Evolutionary conservation across 2,113 vertebrate species (phyloP).

Genomic region (Cephalopterus ornatus): DNA sequence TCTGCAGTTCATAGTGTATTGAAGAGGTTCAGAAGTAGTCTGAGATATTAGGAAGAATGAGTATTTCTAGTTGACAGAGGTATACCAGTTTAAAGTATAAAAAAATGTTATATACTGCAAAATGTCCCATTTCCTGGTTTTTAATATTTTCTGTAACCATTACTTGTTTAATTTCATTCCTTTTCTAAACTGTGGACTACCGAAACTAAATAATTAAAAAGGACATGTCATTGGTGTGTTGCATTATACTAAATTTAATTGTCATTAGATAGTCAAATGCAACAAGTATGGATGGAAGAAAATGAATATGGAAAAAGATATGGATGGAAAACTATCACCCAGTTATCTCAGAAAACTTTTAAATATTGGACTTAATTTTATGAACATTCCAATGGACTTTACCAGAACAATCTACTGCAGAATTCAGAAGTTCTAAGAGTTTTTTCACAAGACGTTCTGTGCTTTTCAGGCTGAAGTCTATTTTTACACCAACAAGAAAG

Average conservation of each 20-base stretch:
- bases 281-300: background rate
- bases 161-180: background rate
- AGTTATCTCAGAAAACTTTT: background rate
- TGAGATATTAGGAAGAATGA: background rate
- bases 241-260: background rate
- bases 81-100: background rate
- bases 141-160: background rate
- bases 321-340: background rate
- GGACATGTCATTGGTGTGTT: rapidly evolving
- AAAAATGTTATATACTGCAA: background rate
- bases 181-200: background rate
- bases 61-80: background rate
- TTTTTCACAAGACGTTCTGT: background rate
- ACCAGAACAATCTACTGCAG: background rate
- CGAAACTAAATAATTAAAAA: background rate
- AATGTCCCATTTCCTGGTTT: rapidly evolving
- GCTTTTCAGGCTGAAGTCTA: background rate
- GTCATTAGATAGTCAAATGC: background rate
- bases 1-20: background rate
- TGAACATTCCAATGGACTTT: background rate
- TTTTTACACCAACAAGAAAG: background rate
- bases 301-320: no score
- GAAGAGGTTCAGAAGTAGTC: background rate
- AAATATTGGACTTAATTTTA: background rate
- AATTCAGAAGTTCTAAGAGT: background rate